Conservation (phyloP, 2,797 vertebrate species). For the Bufotes viridis region DNA sequence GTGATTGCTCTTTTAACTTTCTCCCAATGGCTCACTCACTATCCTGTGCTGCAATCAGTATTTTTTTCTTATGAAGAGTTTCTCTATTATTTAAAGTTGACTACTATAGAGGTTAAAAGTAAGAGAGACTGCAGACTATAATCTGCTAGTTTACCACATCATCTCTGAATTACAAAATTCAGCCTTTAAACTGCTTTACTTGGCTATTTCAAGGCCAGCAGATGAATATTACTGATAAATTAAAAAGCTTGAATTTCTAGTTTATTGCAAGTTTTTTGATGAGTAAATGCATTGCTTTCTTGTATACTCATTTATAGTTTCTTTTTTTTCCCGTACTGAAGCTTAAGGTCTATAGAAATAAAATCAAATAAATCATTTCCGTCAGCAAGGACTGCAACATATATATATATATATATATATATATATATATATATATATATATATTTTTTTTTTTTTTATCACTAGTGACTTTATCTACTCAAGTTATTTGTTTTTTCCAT, state of each 20-base stretch:
- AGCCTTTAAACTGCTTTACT: not conserved
- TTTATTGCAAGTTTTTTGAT: not conserved
- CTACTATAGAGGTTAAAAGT: slow-evolving; percentile 1
- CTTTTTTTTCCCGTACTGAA: not conserved
- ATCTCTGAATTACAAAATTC: not conserved
- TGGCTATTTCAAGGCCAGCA: not conserved
- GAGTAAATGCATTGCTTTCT: not conserved
- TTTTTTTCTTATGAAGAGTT: not conserved
- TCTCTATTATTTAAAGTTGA: slow-evolving; percentile 3
- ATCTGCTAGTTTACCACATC: not conserved
- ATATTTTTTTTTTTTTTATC: not conserved
- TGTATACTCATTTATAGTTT: not conserved
- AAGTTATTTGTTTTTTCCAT: not conserved
- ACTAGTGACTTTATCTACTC: not conserved
- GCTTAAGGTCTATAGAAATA: not conserved
- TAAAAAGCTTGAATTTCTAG: not conserved
- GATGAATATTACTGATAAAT: not conserved
- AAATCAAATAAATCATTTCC: slow-evolving; percentile 13
- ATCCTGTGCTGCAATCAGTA: not conserved
- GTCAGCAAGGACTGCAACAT: not conserved
- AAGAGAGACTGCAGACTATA: slow-evolving; percentile 8
- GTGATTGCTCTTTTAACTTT: slow-evolving; percentile 9
- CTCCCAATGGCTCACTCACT: not conserved
- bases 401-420: too few species aligned
- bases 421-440: too few species aligned